phyloP scores from a whole-genome alignment of 2,888 invertebrate species.

The Saturnia pavonia region DNA sequence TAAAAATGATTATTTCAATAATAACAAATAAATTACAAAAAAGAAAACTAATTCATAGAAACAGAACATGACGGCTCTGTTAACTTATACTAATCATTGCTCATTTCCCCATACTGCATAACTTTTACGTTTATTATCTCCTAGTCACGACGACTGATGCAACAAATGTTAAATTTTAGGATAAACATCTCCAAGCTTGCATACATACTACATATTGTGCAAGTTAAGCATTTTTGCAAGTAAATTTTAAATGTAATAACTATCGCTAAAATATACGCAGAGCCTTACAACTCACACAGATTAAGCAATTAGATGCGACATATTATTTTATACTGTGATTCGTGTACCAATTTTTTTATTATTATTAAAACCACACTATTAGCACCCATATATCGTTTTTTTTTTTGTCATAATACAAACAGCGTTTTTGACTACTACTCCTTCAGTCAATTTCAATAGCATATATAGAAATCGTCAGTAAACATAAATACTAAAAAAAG shows the following conservation, averaged over 20 bases:
- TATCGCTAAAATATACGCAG: no score
- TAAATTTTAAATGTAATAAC: background rate
- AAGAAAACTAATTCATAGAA: background rate
- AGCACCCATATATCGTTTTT: background rate
- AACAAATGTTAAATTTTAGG: background rate
- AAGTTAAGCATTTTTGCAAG: no score
- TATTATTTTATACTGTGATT: background rate
- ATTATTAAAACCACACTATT: background rate
- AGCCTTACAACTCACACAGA: background rate
- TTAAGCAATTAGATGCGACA: background rate
- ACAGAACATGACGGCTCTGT: background rate
- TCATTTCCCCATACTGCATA: background rate
- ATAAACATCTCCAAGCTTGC: background rate
- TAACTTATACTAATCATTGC: background rate
- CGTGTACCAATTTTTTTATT: background rate
- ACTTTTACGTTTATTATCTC: background rate
- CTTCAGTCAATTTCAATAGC: background rate
- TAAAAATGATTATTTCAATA: no score
- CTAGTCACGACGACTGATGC: background rate
- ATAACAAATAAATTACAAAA: no score
- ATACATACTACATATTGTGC: background rate
- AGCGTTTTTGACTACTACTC: background rate
- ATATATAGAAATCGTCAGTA: no score
- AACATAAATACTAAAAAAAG: no score
- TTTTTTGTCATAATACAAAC: background rate